phyloP scores from a whole-genome alignment of 2,113 vertebrate genomes.

The Nibea albiflora region DNA sequence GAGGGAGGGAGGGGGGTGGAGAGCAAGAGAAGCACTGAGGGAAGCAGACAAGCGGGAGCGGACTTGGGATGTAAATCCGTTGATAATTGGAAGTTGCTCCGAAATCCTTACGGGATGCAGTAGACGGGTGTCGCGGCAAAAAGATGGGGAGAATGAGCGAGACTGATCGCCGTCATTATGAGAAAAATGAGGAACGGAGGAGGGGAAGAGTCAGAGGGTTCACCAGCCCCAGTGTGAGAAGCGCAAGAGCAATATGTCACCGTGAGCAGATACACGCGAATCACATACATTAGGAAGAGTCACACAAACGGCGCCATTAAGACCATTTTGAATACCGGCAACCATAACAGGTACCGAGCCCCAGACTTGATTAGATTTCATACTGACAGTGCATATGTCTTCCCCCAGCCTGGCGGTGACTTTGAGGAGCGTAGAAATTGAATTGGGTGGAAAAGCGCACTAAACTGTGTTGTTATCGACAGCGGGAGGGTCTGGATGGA shows the following conservation, averaged over 20 bases:
- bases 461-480: slow-evolving; percentile 74
- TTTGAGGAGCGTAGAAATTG: slow-evolving; percentile 66
- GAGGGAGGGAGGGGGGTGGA: neutral
- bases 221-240: slow-evolving; percentile 28
- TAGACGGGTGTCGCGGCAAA: neutral
- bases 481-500: slow-evolving; percentile 46
- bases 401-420: slow-evolving; percentile 54
- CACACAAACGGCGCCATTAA: slow-evolving; percentile 61
- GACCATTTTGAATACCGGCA: slow-evolving; percentile 63
- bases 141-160: slow-evolving; percentile 5
- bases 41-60: slow-evolving; percentile 30
- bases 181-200: neutral
- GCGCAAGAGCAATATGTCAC: slow-evolving; percentile 25
- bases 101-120: slow-evolving; percentile 46
- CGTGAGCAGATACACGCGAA: slow-evolving; percentile 20
- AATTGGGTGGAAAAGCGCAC: slow-evolving; percentile 55
- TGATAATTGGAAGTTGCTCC: slow-evolving; percentile 47
- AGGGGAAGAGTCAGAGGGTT: neutral
- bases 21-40: slow-evolving; percentile 23
- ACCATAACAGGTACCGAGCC: slow-evolving; percentile 59
- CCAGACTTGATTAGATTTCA: slow-evolving; percentile 78
- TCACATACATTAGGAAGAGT: slow-evolving; percentile 62
- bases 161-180: slow-evolving; percentile 17
- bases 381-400: slow-evolving; percentile 80
- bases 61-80: slow-evolving; percentile 24